phyloP scores from a whole-genome alignment of 2,797 vertebrate species.

The Galaxias olidus region DNA sequence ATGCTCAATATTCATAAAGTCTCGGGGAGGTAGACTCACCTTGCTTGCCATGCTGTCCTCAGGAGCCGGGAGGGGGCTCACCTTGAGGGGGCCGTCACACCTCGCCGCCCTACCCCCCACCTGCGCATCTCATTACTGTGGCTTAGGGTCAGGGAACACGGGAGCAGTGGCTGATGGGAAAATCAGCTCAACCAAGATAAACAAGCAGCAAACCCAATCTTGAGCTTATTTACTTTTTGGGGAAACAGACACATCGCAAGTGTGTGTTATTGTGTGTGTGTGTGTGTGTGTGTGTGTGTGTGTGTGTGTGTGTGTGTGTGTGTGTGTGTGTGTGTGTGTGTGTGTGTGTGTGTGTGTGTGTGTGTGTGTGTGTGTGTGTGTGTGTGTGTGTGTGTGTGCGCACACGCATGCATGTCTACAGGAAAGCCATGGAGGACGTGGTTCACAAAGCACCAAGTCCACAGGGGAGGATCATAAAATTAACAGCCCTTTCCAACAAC shows the following conservation, averaged over 20 bases:
- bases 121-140: slow-evolving; percentile 46
- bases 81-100: slow-evolving; percentile 50
- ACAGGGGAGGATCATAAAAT: neutral
- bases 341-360: neutral
- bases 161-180: neutral
- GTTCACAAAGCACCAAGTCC: neutral
- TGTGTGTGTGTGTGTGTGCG: neutral
- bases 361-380: slow-evolving; percentile 8
- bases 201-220: slow-evolving; percentile 9
- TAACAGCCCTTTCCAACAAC: neutral
- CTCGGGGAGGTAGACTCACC: slow-evolving; percentile 17
- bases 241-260: slow-evolving; percentile 18
- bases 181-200: slow-evolving; percentile 11
- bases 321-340: too few species aligned
- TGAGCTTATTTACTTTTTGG: neutral
- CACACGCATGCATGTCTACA: neutral
- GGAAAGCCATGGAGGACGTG: neutral
- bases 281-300: slow-evolving; percentile 8
- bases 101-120: slow-evolving; percentile 16
- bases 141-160: slow-evolving; percentile 10
- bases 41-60: slow-evolving; percentile 29
- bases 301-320: neutral
- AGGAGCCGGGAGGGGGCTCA: slow-evolving; percentile 46
- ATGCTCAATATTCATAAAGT: slow-evolving; percentile 48
- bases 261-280: slow-evolving; percentile 1